Percentiles rank a stretch among this genome's conserved stretches.
phyloP scores from a whole-genome alignment of 2,113 vertebrate species.

The Heliornis fulica region DNA sequence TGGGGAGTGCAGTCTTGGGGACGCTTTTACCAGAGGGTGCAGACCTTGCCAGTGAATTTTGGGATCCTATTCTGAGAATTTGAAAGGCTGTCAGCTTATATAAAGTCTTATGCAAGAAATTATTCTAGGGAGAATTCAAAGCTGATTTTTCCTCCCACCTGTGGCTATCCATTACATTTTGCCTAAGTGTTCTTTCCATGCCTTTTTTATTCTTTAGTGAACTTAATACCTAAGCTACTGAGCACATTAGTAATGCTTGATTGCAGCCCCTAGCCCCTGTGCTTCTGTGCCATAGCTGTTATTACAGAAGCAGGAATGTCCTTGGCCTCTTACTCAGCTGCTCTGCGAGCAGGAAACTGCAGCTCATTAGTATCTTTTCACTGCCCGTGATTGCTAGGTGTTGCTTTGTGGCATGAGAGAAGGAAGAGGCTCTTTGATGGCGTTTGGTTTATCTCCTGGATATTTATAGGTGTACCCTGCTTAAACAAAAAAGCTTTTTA shows the following conservation, averaged over 20 bases:
- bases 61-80: slow-evolving; percentile 38
- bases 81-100: slow-evolving; percentile 55
- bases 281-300: neutral
- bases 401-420: neutral
- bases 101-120: slow-evolving; percentile 67
- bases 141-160: slow-evolving; percentile 61
- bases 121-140: slow-evolving; percentile 55
- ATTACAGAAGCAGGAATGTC: neutral
- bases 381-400: neutral
- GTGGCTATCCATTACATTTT: slow-evolving; percentile 62
- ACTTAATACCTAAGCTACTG: slow-evolving; percentile 35
- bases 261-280: neutral
- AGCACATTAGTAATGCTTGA: neutral
- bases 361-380: neutral
- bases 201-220: slow-evolving; percentile 30
- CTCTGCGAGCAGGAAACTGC: neutral
- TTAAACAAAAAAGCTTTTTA: neutral
- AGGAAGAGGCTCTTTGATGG: neutral
- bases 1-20: neutral
- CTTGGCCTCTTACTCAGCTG: neutral
- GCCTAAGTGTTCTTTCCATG: slow-evolving; percentile 16
- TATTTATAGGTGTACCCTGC: neutral
- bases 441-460: neutral
- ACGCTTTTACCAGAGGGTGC: neutral
- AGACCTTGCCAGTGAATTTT: slow-evolving; percentile 27